Percentiles rank a stretch among this genome's conserved stretches.
phyloP scores from a whole-genome alignment of 2,888 invertebrate genomes.

The Synergus japonicus region DNA sequence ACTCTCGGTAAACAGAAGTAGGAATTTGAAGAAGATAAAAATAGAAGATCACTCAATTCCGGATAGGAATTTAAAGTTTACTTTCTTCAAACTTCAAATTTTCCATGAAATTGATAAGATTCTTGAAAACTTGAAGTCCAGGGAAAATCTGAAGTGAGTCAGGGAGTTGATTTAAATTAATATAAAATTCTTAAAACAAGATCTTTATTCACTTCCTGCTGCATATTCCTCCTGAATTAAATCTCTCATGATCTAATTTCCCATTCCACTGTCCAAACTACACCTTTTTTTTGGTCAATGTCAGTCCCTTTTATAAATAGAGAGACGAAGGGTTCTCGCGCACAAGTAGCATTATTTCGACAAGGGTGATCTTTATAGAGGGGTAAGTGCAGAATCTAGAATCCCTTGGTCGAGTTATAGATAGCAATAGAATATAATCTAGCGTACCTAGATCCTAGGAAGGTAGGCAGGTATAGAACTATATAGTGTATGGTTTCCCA shows the following conservation, averaged over 20 bases:
- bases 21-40: background rate
- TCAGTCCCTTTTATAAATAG: background rate
- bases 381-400: constrained; percentile 12
- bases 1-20: background rate
- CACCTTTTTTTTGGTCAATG: constrained; percentile 13
- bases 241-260: constrained; percentile 3
- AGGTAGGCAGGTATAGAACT: constrained; percentile 44
- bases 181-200: background rate
- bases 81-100: background rate
- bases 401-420: constrained; percentile 4
- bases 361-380: background rate
- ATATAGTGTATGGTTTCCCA: constrained; percentile 67
- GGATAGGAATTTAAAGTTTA: background rate
- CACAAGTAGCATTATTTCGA: background rate
- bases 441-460: constrained; percentile 5
- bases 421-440: constrained; percentile 14
- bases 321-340: background rate
- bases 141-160: too few species aligned
- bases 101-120: background rate
- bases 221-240: background rate
- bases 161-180: background rate
- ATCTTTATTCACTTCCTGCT: background rate
- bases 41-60: background rate
- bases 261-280: background rate
- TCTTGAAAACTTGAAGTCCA: too few species aligned